A percentile compares a stretch with the other conserved stretches of the same genome.
These are phyloP conservation scores for Ellobium chinense DNA, from an alignment of 2,888 invertebrate species.

Conservation along the genomic window DNA sequence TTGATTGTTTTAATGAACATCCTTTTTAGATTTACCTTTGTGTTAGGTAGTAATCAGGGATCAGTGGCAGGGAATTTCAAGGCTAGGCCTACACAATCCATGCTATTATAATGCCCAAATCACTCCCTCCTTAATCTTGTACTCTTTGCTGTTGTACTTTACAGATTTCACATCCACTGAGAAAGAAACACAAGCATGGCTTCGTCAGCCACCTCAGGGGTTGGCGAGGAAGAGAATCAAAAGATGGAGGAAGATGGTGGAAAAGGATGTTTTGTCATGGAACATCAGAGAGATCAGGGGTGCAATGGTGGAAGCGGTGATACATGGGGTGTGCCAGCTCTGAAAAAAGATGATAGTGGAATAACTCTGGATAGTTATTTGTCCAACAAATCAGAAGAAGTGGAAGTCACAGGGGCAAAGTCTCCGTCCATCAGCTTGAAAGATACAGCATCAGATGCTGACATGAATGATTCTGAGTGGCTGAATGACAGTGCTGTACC, in stretches of 20 bases:
- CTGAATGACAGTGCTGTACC: conserved; percentile 54
- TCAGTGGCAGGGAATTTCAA: too few relatives aligned
- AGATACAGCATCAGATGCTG: conserved; percentile 56
- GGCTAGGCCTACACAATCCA: too few relatives aligned
- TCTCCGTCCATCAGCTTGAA: conserved; percentile 57
- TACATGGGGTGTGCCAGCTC: conserved; percentile 28
- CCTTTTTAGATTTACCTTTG: too few relatives aligned
- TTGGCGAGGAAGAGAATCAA: neutral
- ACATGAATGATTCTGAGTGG: conserved; percentile 53
- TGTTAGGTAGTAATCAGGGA: too few relatives aligned
- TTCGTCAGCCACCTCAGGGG: conserved; percentile 10
- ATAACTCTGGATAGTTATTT: conserved; percentile 57
- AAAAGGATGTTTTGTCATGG: neutral
- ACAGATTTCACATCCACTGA: too few relatives aligned
- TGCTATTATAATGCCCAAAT: too few relatives aligned
- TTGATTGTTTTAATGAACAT: too few relatives aligned
- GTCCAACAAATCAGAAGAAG: conserved; percentile 45
- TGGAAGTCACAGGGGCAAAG: conserved; percentile 53
- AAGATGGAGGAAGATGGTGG: conserved; percentile 22
- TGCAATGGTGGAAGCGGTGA: neutral
- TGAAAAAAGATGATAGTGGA: conserved; percentile 75
- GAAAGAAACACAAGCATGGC: conserved; percentile 4
- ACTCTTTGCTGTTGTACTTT: too few relatives aligned
- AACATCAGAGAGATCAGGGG: neutral
- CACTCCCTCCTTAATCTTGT: too few relatives aligned